Conservation (phyloP, 2,888 invertebrate species). For the Gymnosoma rotundatum region DNA sequence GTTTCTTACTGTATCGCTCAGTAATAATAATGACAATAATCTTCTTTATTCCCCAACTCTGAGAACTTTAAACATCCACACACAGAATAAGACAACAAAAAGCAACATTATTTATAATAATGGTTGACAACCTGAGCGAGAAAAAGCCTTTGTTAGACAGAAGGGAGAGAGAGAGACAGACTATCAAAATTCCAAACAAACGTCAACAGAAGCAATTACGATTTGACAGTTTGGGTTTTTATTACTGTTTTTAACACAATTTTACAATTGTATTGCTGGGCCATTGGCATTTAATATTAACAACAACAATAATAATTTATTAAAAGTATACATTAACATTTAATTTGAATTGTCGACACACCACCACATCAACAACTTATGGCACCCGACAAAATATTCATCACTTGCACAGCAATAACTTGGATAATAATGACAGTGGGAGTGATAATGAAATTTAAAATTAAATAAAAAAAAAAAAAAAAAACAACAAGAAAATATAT, state of each 20-base stretch:
- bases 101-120: conserved; percentile 46
- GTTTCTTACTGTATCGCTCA: not conserved
- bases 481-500: too few relatives aligned
- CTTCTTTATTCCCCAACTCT: conserved; percentile 5
- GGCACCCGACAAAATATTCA: conserved; percentile 40
- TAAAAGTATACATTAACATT: conserved; percentile 80
- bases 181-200: conserved; percentile 79
- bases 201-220: conserved; percentile 78
- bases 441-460: too few relatives aligned
- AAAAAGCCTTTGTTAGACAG: not conserved
- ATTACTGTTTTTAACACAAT: conserved; percentile 47
- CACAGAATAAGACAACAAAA: not conserved
- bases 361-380: conserved; percentile 11
- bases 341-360: conserved; percentile 74
- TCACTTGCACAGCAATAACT: not conserved
- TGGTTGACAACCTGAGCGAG: conserved; percentile 43
- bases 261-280: conserved; percentile 18
- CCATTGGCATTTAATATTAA: conserved; percentile 34
- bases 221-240: conserved; percentile 76
- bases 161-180: not conserved
- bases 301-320: conserved; percentile 75
- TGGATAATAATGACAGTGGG: too few relatives aligned
- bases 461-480: too few relatives aligned
- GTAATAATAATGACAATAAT: conserved; percentile 44
- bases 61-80: not conserved